Percentiles rank a stretch among this genome's conserved stretches.
Conservation (phyloP, 2,113 vertebrate species). For the Hyperoodon ampullatus region DNA sequence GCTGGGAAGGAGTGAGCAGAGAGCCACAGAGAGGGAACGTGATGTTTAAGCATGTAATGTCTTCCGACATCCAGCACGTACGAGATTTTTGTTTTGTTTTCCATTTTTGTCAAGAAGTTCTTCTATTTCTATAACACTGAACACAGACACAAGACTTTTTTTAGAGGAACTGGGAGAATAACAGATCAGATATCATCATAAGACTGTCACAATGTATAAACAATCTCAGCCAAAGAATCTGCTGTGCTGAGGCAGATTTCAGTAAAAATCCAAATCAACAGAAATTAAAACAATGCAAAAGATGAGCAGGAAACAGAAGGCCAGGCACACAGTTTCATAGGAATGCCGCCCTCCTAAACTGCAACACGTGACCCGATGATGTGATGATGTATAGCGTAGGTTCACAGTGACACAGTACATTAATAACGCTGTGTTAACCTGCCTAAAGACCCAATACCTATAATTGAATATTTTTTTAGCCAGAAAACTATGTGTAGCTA, state of each 20-base stretch:
- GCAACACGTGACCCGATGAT: neutral
- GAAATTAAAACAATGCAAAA: neutral
- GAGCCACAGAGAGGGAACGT: neutral
- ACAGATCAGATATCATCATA: neutral
- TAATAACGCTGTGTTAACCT: neutral
- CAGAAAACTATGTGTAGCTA: neutral
- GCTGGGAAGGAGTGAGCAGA: neutral
- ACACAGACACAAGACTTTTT: neutral
- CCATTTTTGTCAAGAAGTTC: neutral
- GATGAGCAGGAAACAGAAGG: neutral
- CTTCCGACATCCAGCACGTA: neutral
- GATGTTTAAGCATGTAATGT: neutral
- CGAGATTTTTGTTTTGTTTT: neutral
- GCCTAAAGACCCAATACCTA: neutral
- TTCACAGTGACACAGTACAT: neutral
- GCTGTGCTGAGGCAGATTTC: neutral
- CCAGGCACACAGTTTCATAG: neutral
- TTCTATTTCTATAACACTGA: slow-evolving; percentile 15
- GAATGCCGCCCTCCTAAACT: neutral
- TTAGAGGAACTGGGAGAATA: slow-evolving; percentile 31
- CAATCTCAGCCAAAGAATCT: neutral
- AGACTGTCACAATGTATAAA: slow-evolving; percentile 38
- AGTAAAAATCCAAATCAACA: neutral
- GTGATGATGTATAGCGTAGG: neutral
- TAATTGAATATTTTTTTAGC: neutral